Conservation (phyloP, 2,113 vertebrate species). For the Lophotis ruficrista region DNA sequence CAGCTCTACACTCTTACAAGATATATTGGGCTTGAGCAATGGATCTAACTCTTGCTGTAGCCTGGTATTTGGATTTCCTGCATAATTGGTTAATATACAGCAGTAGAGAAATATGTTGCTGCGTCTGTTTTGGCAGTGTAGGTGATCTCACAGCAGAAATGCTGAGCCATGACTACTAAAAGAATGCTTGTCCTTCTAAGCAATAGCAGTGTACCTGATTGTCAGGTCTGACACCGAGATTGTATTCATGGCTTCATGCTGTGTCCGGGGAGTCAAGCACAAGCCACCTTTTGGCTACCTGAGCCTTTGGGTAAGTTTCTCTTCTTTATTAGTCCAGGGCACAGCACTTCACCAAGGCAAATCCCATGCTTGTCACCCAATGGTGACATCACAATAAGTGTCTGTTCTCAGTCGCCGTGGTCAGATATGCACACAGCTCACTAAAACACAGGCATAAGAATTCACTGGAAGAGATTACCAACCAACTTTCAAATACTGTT, state of each 20-base stretch:
- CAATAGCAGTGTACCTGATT: background rate
- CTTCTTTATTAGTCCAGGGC: background rate
- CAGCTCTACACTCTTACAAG: background rate
- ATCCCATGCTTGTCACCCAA: background rate
- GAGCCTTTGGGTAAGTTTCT: background rate
- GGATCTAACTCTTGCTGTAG: background rate
- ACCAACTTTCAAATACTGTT: background rate
- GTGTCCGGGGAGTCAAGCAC: background rate
- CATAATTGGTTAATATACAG: rapidly evolving
- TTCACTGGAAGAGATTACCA: background rate
- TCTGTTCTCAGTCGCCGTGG: background rate
- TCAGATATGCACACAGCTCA: background rate
- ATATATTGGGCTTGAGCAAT: rapidly evolving
- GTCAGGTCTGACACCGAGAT: background rate
- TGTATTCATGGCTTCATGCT: background rate
- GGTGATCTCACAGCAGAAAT: background rate
- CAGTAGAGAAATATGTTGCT: background rate
- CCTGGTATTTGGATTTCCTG: background rate
- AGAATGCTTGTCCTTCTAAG: background rate
- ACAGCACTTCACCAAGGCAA: background rate
- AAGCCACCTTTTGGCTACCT: background rate
- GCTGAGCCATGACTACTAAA: background rate
- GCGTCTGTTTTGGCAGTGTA: background rate
- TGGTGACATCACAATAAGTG: background rate
- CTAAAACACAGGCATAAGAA: background rate